Conservation (phyloP, 2,888 invertebrate species). For the Ligdia adustata region DNA sequence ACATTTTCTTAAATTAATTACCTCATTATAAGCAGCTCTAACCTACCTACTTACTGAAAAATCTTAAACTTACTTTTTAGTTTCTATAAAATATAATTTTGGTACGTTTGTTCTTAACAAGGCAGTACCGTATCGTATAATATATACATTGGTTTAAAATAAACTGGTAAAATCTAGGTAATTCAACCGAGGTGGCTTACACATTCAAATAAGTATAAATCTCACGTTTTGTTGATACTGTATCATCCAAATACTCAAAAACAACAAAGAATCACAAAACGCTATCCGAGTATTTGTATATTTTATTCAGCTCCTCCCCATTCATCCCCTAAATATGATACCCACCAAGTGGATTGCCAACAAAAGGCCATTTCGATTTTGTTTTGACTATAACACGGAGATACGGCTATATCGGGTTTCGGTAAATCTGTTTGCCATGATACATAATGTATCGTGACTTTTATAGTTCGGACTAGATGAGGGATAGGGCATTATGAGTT, state of each 20-base stretch:
- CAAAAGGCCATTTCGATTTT: constrained; percentile 77
- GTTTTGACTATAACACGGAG: constrained; percentile 77
- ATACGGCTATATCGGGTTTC: constrained; percentile 65
- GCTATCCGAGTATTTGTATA: constrained; percentile 1
- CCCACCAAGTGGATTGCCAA: constrained; percentile 74
- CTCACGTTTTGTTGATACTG: background rate
- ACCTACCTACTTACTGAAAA: too few relatives aligned
- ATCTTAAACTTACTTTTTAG: too few relatives aligned
- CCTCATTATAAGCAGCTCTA: too few relatives aligned
- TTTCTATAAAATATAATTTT: too few relatives aligned
- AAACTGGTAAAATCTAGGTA: too few relatives aligned
- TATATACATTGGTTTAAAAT: too few relatives aligned
- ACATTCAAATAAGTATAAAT: too few relatives aligned
- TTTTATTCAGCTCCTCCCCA: constrained; percentile 34
- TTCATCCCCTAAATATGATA: constrained; percentile 70
- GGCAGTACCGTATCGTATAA: too few relatives aligned
- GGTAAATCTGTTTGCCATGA: constrained; percentile 65
- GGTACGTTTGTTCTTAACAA: too few relatives aligned
- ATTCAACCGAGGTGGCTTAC: too few relatives aligned
- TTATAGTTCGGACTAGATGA: constrained; percentile 16
- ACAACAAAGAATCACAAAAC: constrained; percentile 4
- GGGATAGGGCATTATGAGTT: constrained; percentile 4
- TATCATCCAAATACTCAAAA: constrained; percentile 4
- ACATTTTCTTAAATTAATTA: too few relatives aligned
- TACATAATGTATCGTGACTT: constrained; percentile 42